These are phyloP conservation scores for Donacobius atricapilla DNA, from an alignment of 2,113 vertebrate species.

Conservation along the genomic window DNA sequence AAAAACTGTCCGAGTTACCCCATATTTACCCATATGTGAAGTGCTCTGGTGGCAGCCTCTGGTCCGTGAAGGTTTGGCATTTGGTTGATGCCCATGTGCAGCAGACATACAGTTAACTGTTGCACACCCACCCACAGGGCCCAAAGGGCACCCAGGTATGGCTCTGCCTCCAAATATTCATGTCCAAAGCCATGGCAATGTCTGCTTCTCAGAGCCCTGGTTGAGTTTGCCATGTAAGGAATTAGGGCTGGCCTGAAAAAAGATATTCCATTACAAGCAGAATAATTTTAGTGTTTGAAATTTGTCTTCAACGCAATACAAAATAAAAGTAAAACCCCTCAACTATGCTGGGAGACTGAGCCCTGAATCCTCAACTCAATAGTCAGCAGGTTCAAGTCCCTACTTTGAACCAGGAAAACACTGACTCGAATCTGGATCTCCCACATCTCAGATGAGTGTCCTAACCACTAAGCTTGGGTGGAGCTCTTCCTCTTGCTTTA, in stretches of 20 bases:
- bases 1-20: neutral
- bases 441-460: constrained; percentile 34
- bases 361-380: neutral
- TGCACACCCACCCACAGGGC: neutral
- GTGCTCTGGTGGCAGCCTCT: neutral
- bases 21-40: neutral
- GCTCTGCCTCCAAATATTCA: constrained; percentile 10
- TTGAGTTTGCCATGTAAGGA: neutral
- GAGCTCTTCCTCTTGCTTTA: constrained; percentile 49
- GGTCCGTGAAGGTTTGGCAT: neutral
- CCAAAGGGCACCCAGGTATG: neutral
- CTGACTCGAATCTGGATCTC: constrained; percentile 18
- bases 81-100: neutral
- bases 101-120: neutral
- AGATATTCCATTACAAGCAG: neutral
- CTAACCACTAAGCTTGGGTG: constrained; percentile 57
- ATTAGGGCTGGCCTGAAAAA: neutral
- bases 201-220: neutral
- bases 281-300: neutral
- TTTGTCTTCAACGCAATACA: neutral
- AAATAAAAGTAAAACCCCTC: neutral
- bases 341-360: neutral
- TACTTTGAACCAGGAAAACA: constrained; percentile 49
- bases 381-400: constrained; percentile 22
- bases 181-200: neutral